Conservation (phyloP, 2,888 invertebrate species). For the Heliconius aoede region DNA sequence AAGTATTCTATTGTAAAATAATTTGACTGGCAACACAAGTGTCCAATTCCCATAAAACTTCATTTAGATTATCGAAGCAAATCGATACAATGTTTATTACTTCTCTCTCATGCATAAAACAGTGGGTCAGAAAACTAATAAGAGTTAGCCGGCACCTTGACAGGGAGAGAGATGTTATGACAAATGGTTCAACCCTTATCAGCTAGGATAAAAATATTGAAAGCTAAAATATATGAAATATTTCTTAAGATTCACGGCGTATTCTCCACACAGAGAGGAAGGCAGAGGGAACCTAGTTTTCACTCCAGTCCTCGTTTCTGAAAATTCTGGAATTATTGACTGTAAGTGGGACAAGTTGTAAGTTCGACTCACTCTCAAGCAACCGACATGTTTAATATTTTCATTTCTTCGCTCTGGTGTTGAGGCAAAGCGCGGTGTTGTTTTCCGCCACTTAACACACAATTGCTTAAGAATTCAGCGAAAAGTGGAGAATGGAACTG, state of each 20-base stretch:
- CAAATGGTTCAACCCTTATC: slow-evolving; percentile 78
- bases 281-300: too few species aligned
- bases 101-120: slow-evolving; percentile 68
- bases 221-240: slow-evolving; percentile 26
- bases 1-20: too few species aligned
- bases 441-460: too few species aligned
- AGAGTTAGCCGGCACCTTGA: slow-evolving; percentile 67
- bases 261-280: background rate
- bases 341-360: too few species aligned
- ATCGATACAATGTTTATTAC: slow-evolving; percentile 36
- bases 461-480: too few species aligned
- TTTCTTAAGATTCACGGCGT: background rate
- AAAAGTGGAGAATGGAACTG: too few species aligned
- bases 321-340: too few species aligned
- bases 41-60: slow-evolving; percentile 15
- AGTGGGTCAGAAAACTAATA: slow-evolving; percentile 72
- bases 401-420: too few species aligned
- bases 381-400: too few species aligned
- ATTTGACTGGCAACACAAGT: slow-evolving; percentile 16
- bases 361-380: too few species aligned
- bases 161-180: slow-evolving; percentile 75
- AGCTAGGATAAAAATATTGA: slow-evolving; percentile 49
- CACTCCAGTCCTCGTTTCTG: too few species aligned
- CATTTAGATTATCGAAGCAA: slow-evolving; percentile 33
- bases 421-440: too few species aligned